A percentile compares a stretch with the other conserved stretches of the same genome.
These are phyloP conservation scores for Chiloscyllium plagiosum DNA, from an alignment of 2,113 vertebrate species.

Conservation along the genomic window DNA sequence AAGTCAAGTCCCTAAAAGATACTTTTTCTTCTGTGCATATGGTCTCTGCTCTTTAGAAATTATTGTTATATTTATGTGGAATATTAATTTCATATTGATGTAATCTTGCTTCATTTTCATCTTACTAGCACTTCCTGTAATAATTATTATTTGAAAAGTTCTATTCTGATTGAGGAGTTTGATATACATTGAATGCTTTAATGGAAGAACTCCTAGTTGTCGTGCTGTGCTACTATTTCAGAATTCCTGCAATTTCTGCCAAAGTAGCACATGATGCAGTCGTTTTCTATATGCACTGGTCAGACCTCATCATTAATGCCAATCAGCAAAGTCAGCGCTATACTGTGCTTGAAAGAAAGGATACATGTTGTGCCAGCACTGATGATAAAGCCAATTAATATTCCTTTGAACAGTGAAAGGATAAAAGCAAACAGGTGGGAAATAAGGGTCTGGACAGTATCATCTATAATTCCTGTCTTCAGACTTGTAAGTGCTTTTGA, in stretches of 20 bases:
- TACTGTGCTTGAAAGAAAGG: not conserved
- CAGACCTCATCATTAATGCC: not conserved
- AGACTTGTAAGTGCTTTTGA: slow-evolving; percentile 1
- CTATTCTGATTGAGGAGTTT: not conserved
- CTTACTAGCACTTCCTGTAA: not conserved
- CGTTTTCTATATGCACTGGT: not conserved
- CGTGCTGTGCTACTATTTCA: not conserved
- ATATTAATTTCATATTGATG: not conserved
- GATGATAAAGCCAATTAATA: slow-evolving; percentile 17
- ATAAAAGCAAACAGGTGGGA: not conserved
- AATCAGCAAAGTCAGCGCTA: not conserved
- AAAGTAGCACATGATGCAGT: slow-evolving; percentile 4
- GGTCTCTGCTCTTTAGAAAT: not conserved
- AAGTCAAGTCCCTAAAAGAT: not conserved
- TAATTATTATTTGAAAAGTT: not conserved
- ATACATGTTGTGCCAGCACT: not conserved
- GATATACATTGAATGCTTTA: not conserved
- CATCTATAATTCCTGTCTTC: not conserved
- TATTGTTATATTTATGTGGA: not conserved
- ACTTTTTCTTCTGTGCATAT: not conserved
- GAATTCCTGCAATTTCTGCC: not conserved
- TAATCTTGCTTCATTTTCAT: not conserved
- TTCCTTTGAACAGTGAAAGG: not conserved
- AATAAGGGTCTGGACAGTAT: not conserved
- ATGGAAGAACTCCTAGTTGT: not conserved